Evolutionary conservation across 2,888 invertebrate species (phyloP), one percentile per base, ranked within the genome.

Genomic region (Alloscopus bannaensis): DNA sequence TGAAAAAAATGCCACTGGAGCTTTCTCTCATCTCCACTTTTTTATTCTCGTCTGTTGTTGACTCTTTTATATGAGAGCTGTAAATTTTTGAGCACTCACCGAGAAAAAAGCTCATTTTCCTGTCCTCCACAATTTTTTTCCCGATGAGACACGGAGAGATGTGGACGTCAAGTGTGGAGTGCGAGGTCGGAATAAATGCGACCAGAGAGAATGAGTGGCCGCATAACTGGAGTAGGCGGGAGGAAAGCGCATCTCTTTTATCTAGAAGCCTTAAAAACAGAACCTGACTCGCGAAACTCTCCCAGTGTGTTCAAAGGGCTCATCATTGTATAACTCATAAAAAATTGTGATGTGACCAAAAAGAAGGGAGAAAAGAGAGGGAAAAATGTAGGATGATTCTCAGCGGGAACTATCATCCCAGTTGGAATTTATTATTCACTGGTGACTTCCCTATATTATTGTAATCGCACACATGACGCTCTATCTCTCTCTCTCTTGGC

Each of bases 371-470:
- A 62, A 42, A 40, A 42, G 24, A 62, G 26, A 55, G 36, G 36
- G 24, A 24, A 42, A 62, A 42, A 59, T n/a, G n/a, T 59, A 59
- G 62, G 40, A 42, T 62, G 62, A 42, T 62, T 62, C 62, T 62
- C 62, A 40, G 62, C 40, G 62, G 62, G 62, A 29, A 50, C 22
- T 11, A 29, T 29, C 75, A 62, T 52, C 66, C 75, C 57, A 66
- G 65, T 45, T 31, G 28, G 47, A 75, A 75, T 75, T 75, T 66
- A 75, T 75, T 55, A 75, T 66, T 66, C 75, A 52, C 36, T 26
- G 29, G 66, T 75, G 75, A 66, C 66, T 75, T 62, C 40, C 62
- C 24, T 26, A 42, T 62, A 62, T 42, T 26, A 60, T 36, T 36
- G 4, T 60, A 47, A 47, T 47, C 47, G 47, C 47, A 6, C n/a